phyloP scores from a whole-genome alignment of 2,888 invertebrate species.

The Ernsta delagoae region DNA sequence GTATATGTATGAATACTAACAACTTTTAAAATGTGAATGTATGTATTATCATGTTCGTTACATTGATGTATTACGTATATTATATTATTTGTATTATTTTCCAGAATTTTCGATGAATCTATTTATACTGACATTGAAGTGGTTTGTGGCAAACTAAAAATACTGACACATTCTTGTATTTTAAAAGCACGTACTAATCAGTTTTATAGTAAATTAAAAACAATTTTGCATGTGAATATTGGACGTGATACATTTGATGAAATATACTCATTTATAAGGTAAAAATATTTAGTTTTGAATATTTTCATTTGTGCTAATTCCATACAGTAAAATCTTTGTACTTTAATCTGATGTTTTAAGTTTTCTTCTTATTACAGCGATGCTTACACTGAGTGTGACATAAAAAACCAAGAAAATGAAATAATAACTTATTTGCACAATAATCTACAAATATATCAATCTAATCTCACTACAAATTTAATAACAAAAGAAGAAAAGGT shows the following conservation, averaged over 20 bases:
- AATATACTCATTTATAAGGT: slow-evolving; percentile 82
- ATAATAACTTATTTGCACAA: slow-evolving; percentile 72
- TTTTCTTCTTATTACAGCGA: slow-evolving; percentile 64
- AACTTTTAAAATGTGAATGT: too few relatives aligned
- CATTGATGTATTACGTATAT: too few relatives aligned
- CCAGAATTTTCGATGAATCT: slow-evolving; percentile 86
- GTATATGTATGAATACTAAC: too few relatives aligned
- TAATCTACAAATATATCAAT: slow-evolving; percentile 51
- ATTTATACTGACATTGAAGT: slow-evolving; percentile 86
- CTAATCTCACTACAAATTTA: slow-evolving; percentile 43
- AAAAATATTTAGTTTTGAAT: slow-evolving; percentile 41
- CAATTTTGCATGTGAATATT: slow-evolving; percentile 80
- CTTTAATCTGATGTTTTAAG: neutral
- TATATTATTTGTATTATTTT: slow-evolving; percentile 52
- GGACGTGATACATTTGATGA: slow-evolving; percentile 80
- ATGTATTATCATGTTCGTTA: too few relatives aligned
- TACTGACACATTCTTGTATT: slow-evolving; percentile 86
- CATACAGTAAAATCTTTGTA: neutral
- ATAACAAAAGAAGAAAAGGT: slow-evolving; percentile 60
- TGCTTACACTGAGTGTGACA: slow-evolving; percentile 78
- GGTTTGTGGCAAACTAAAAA: slow-evolving; percentile 83
- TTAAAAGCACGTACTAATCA: slow-evolving; percentile 84
- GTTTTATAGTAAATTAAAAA: slow-evolving; percentile 83
- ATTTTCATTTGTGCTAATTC: neutral
- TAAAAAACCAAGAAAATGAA: slow-evolving; percentile 77